Base-by-base conservation (phyloP, 2,113 vertebrate species). In the Lota lota region DNA sequence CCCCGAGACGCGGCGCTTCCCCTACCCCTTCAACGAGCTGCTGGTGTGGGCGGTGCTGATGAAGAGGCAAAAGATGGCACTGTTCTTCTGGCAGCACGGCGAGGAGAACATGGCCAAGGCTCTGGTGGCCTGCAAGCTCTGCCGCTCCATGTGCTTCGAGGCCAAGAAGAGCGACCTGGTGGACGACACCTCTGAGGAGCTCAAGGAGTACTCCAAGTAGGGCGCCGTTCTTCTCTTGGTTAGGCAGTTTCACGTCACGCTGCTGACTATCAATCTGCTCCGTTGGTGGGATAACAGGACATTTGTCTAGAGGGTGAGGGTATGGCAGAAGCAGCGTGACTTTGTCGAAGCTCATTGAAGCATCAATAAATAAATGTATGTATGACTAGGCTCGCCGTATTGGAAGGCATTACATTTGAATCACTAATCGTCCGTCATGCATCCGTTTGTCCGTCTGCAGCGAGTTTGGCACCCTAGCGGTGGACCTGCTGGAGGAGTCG, bases 91-190 rank as follows among this genome's bases (percentile, higher is more conserved):
- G 97, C 95, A 99, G 84, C 97, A 99, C 1, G 97, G 97, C 0
- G 97, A 99, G 83, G 97, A 99, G 86, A 97, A 95, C 83, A 98
- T 98, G 96, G 97, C 97, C 0, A 99, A 99, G 87, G 97, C 97
- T 0, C 86, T 99, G 79, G 97, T 99, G 79, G 97, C 97, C 67
- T 98, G 95, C 84, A 98, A 98, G 76, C 94, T 99, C 4, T 97
- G 95, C 82, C 91, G 97, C 14, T 97, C 97, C 0, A 97, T 99
- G 96, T 93, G 94, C 0, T 96, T 96, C 21, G 97, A 99, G 90
- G 95, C 97, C 64, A 99, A 99, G 79, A 97, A 99, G 86, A 98
- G 97, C 76, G 97, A 99, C 66, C 93, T 99, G 64, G 96, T 99
- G 64, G 97, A 99, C 71, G 97, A 99, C 77, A 95, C 95, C 22